Evolutionary conservation across 1,140 invertebrate species (phyloP), one percentile per base, ranked within the genome.

Genomic region (Neodiprion fabricii): DNA sequence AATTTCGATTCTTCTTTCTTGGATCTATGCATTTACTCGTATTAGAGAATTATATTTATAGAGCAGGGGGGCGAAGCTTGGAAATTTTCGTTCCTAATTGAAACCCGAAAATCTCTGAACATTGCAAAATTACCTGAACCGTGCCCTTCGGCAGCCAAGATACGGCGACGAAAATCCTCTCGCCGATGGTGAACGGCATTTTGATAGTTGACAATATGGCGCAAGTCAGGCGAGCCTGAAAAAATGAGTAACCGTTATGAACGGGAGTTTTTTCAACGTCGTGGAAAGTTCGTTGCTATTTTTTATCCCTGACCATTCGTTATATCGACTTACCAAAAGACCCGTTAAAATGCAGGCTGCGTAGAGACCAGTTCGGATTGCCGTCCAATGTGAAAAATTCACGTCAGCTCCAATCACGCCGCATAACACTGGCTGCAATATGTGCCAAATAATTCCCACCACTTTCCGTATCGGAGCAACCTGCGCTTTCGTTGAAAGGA

Each of bases 81-180:
- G 28, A 40, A 40, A 5, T 40, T 40, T 40, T 1, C 28, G 28
- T 40, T 40, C 1, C 28, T 40, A 40, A 40, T 40, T 40, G 5
- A 40, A 5, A 40, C 28, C 28, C 1, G 2, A 5, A 40, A 40
- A 40, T 40, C 2, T 40, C 61, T 5, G 61, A 66, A 66, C 1
- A 21, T n/a, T 21, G 61, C 5, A 66, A 66, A 66, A n/a, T 28
- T 80, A 87, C 86, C 77, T 88, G 86, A 66, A 86, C 70, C 1
- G 84, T 86, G 75, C 86, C 86, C 77, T 88, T 88, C 0, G 86
- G 82, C 12, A 88, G 1, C 85, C 84, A 87, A 65, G 82, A 76
- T 1, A 85, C 12, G 0, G 86, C 79, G 7, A 87, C 78, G 47
- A 87, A 87, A 12, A 85, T 40, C 66, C 83, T 77, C 77, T 88